These are phyloP conservation scores for Vandiemenella viatica DNA, from an alignment of 2,888 invertebrate species.

Conservation along the genomic window DNA sequence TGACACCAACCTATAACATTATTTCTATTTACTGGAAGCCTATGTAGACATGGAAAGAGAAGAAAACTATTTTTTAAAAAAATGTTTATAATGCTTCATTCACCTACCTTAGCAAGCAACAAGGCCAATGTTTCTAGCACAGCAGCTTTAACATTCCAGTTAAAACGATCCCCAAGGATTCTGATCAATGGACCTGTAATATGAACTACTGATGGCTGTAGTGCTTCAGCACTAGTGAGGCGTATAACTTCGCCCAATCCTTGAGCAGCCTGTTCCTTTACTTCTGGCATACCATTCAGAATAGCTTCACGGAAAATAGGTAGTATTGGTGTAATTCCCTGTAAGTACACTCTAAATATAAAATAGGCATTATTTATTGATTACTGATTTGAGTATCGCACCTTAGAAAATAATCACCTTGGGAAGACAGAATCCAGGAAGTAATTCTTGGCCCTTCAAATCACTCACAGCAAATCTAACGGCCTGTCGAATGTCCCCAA, in stretches of 20 bases:
- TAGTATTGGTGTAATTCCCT: slow-evolving; percentile 82
- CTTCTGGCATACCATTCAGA: slow-evolving; percentile 84
- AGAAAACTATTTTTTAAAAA: too few species aligned
- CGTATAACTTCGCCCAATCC: slow-evolving; percentile 73
- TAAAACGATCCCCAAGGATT: slow-evolving; percentile 90
- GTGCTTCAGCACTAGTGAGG: slow-evolving; percentile 68
- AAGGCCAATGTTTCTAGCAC: slow-evolving; percentile 87
- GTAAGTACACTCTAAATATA: slow-evolving; percentile 15
- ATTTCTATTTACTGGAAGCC: too few species aligned
- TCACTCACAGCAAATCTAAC: slow-evolving; percentile 82
- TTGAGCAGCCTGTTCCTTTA: slow-evolving; percentile 89
- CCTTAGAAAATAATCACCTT: slow-evolving; percentile 48
- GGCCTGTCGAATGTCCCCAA: slow-evolving; percentile 80
- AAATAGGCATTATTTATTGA: too few species aligned
- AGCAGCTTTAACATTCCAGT: slow-evolving; percentile 86
- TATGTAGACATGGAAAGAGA: too few species aligned
- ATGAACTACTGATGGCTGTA: slow-evolving; percentile 91
- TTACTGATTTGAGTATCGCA: too few species aligned
- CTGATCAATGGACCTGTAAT: slow-evolving; percentile 96
- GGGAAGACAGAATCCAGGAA: slow-evolving; percentile 87
- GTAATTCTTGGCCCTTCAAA: slow-evolving; percentile 54
- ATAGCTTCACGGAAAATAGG: slow-evolving; percentile 94
- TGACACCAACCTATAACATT: slow-evolving; percentile 68
- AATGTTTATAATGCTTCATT: too few species aligned
- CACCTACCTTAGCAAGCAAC: slow-evolving; percentile 70